These are phyloP conservation scores for Ophion slaviceki DNA, from an alignment of 2,888 invertebrate genomes.

Conservation along the genomic window DNA sequence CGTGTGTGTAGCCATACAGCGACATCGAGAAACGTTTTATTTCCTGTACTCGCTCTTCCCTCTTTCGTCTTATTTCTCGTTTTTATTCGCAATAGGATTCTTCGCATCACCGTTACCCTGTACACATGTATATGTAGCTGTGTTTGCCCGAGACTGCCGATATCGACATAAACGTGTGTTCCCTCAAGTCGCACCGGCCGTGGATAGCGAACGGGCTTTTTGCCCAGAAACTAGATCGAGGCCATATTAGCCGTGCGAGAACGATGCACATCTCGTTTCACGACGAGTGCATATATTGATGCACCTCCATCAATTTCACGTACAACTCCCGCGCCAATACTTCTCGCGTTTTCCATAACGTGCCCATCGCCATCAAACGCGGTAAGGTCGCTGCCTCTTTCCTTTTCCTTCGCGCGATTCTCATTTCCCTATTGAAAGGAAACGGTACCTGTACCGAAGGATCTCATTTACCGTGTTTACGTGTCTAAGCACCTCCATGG, in stretches of 20 bases:
- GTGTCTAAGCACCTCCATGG: background rate
- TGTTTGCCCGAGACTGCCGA: constrained; percentile 21
- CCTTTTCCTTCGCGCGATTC: constrained; percentile 32
- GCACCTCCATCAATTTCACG: constrained; percentile 40
- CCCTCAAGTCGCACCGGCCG: constrained; percentile 21
- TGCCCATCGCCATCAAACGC: constrained; percentile 30
- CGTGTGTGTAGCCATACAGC: constrained; percentile 23
- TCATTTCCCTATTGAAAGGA: constrained; percentile 36
- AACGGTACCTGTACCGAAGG: constrained; percentile 30
- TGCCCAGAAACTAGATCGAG: constrained; percentile 65
- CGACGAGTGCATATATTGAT: constrained; percentile 13
- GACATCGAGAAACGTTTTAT: constrained; percentile 65
- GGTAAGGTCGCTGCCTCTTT: background rate
- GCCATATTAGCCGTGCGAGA: constrained; percentile 57
- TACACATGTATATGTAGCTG: background rate
- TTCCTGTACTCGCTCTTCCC: constrained; percentile 67
- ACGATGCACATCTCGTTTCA: constrained; percentile 51
- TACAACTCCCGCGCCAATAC: constrained; percentile 18
- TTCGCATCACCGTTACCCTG: constrained; percentile 23
- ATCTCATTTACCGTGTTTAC: constrained; percentile 13
- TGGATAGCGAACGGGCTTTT: constrained; percentile 56
- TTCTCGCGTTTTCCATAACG: constrained; percentile 29
- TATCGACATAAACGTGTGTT: constrained; percentile 43
- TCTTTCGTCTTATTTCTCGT: constrained; percentile 68
- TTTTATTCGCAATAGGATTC: constrained; percentile 48